These are phyloP conservation scores for Eulemur macaco DNA, from an alignment of 2,113 vertebrate species.

Conservation along the genomic window DNA sequence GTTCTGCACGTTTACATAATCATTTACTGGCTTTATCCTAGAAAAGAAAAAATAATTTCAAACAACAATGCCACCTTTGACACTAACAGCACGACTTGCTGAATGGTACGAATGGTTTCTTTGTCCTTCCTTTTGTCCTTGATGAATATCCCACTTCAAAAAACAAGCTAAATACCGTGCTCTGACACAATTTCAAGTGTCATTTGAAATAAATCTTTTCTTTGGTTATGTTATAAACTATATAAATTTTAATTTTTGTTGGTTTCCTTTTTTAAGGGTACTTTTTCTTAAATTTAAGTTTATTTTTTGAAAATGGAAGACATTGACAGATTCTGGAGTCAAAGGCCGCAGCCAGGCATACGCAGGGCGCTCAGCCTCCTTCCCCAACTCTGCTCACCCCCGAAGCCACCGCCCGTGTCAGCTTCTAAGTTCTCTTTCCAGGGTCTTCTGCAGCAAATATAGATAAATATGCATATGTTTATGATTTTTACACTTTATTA, in stretches of 20 bases:
- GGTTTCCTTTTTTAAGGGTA: background rate
- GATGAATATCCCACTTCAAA: background rate
- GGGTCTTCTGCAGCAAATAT: background rate
- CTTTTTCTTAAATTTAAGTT: background rate
- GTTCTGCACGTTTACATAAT: background rate
- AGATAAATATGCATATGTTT: background rate
- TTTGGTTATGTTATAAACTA: background rate
- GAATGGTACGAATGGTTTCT: background rate
- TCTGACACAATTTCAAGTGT: background rate
- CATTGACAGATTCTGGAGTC: background rate
- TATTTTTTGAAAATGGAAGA: background rate
- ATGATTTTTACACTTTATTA: background rate
- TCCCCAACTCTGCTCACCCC: fast-evolving
- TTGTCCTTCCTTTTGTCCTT: background rate
- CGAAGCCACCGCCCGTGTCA: background rate
- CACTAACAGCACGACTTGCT: too few species aligned
- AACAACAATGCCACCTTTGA: background rate
- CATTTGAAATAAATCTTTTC: background rate
- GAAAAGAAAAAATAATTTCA: background rate
- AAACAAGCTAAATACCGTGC: background rate
- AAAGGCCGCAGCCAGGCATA: fast-evolving
- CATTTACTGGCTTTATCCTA: background rate
- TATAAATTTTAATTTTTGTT: background rate
- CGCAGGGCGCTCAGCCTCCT: background rate
- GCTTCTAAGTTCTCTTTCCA: background rate